Conservation (phyloP, 2,113 vertebrate species). For the Meriones unguiculatus region DNA sequence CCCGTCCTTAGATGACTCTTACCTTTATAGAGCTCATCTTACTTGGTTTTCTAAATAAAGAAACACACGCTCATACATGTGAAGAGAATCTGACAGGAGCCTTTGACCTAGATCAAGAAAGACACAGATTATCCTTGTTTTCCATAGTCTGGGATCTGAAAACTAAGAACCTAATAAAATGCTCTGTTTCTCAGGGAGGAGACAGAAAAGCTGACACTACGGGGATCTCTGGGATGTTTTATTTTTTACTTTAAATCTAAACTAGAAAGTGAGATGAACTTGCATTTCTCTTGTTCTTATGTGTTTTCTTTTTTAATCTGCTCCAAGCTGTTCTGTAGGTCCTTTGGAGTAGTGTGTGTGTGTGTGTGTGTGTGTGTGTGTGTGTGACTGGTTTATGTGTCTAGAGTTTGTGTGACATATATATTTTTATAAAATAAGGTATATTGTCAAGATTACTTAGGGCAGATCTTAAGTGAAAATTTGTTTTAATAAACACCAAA, state of each 20-base stretch:
- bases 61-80: background rate
- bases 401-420: background rate
- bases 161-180: background rate
- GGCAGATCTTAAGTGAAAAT: background rate
- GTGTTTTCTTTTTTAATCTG: no score
- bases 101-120: background rate
- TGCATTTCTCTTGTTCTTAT: background rate
- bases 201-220: background rate
- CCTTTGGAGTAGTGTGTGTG: background rate
- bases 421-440: background rate
- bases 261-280: background rate
- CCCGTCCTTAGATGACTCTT: background rate
- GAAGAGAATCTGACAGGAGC: background rate
- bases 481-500: background rate
- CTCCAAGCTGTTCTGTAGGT: background rate
- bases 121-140: background rate
- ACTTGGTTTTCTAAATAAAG: constrained; percentile 22
- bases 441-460: background rate
- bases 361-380: background rate
- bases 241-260: background rate
- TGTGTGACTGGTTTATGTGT: background rate
- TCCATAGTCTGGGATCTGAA: background rate
- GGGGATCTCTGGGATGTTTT: background rate
- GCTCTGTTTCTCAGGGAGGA: background rate
- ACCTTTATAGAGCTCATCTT: background rate